Evolutionary conservation across 2,888 invertebrate species (phyloP).

Genomic region (Papilio elwesi): DNA sequence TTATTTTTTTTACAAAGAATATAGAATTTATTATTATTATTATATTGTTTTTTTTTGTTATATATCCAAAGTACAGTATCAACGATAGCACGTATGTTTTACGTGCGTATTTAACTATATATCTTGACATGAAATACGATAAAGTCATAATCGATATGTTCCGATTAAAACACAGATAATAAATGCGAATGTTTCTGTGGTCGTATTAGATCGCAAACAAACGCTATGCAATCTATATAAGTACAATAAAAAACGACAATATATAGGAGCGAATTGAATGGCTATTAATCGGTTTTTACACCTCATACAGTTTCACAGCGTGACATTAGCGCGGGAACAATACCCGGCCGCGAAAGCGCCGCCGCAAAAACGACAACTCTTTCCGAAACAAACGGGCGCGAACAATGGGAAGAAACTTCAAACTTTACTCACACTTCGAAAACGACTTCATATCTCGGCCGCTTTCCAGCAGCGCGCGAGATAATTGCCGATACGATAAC

Average conservation of each 20-base stretch:
- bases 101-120: background rate
- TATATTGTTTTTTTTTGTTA: no score
- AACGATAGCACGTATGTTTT: background rate
- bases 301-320: slow-evolving; percentile 56
- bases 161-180: background rate
- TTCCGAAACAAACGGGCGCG: slow-evolving; percentile 58
- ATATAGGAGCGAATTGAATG: slow-evolving; percentile 57
- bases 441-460: slow-evolving; percentile 63
- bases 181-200: slow-evolving; percentile 17
- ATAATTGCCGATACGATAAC: slow-evolving; percentile 73
- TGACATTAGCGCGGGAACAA: slow-evolving; percentile 48
- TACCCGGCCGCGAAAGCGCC: slow-evolving; percentile 60
- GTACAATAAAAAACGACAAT: slow-evolving; percentile 29
- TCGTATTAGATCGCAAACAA: slow-evolving; percentile 27
- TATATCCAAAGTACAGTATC: background rate
- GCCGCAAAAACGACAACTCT: slow-evolving; percentile 59
- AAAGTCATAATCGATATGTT: background rate
- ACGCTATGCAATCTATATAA: slow-evolving; percentile 27
- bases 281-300: slow-evolving; percentile 54
- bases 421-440: slow-evolving; percentile 69
- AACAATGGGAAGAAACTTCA: slow-evolving; percentile 79
- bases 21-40: no score
- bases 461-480: slow-evolving; percentile 70
- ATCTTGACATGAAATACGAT: background rate
- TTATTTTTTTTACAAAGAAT: background rate